Evolutionary conservation across 2,888 invertebrate genomes (phyloP).

Genomic region (Agrotis ipsilon): DNA sequence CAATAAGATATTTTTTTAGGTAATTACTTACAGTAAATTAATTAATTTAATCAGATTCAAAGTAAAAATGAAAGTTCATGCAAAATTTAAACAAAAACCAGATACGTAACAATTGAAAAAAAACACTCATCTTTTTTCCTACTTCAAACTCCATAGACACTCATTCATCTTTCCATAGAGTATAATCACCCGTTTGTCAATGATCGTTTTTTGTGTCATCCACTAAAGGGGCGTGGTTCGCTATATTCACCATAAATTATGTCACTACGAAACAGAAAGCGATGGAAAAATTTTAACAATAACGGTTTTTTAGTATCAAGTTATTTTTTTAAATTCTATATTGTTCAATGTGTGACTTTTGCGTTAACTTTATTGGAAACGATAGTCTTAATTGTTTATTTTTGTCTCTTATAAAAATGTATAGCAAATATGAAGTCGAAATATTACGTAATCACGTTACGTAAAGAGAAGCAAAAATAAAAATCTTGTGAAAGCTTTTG

Average conservation of each 20-base stretch:
- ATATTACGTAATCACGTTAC: too few relatives aligned
- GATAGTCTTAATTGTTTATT: not conserved
- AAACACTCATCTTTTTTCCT: not conserved
- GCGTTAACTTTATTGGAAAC: not conserved
- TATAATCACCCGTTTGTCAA: constrained; percentile 33
- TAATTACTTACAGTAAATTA: too few relatives aligned
- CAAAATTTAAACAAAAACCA: not conserved
- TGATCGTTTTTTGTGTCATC: constrained; percentile 69
- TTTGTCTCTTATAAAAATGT: not conserved
- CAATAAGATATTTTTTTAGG: too few relatives aligned
- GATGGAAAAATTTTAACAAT: constrained; percentile 27
- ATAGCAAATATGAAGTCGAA: not conserved
- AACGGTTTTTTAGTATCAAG: constrained; percentile 5
- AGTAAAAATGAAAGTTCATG: too few relatives aligned
- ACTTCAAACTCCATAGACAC: not conserved
- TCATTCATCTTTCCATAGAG: constrained; percentile 27
- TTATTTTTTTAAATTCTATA: not conserved
- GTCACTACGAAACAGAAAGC: constrained; percentile 76
- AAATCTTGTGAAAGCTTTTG: not conserved
- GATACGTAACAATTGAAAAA: not conserved
- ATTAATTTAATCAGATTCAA: not conserved
- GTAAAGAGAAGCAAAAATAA: not conserved
- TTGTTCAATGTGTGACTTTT: constrained; percentile 8
- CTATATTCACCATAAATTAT: constrained; percentile 80
- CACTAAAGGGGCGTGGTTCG: constrained; percentile 79